These are phyloP conservation scores for Chondrosia reniformis DNA, from an alignment of 37 sponge, comb jelly and placozoan species.

Conservation along the genomic window DNA sequence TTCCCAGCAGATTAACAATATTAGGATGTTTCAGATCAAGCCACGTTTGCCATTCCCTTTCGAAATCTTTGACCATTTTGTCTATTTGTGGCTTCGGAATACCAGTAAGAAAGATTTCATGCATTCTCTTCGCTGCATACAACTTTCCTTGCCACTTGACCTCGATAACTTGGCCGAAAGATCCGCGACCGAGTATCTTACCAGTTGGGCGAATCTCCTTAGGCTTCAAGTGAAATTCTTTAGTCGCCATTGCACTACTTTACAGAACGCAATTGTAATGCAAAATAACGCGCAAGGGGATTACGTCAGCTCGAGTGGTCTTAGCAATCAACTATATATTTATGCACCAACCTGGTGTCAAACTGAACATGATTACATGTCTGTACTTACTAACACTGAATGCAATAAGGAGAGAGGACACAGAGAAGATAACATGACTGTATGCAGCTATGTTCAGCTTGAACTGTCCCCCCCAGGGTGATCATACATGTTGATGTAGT, in stretches of 20 bases:
- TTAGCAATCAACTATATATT: too few species aligned
- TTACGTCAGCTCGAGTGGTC: too few species aligned
- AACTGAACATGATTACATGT: too few species aligned
- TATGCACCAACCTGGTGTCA: too few species aligned
- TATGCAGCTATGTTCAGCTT: background rate
- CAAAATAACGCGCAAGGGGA: too few species aligned
- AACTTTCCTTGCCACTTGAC: background rate
- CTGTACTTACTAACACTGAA: background rate
- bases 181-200: background rate
- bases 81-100: background rate
- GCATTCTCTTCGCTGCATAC: too few species aligned
- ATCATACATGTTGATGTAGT: too few species aligned
- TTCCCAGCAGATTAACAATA: background rate
- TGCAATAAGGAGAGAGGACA: too few species aligned
- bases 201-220: too few species aligned
- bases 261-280: too few species aligned
- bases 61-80: background rate
- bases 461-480: background rate
- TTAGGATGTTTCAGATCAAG: background rate
- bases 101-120: background rate
- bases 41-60: background rate
- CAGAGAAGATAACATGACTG: background rate
- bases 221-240: too few species aligned
- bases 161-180: background rate
- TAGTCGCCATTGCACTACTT: too few species aligned